A percentile compares a stretch with the other conserved stretches of the same genome.
Conservation (phyloP, 2,888 invertebrate species). For the Cataglyphis albicans region DNA sequence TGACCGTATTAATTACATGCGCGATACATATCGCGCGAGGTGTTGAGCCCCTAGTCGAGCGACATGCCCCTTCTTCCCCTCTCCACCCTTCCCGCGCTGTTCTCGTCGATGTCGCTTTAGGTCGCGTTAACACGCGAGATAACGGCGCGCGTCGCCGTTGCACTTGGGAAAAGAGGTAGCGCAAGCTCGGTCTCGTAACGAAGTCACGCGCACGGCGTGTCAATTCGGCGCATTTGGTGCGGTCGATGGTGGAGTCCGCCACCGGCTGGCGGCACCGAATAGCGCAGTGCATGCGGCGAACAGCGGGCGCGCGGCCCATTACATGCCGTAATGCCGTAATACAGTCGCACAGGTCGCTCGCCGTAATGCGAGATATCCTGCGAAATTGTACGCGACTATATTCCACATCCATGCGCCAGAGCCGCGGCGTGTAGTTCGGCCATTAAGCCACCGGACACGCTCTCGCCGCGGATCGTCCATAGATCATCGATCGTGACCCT, state of each 20-base stretch:
- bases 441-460: constrained; percentile 43
- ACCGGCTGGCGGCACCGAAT: constrained; percentile 19
- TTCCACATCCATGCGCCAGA: constrained; percentile 32
- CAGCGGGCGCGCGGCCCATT: constrained; percentile 61
- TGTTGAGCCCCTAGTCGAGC: constrained; percentile 42
- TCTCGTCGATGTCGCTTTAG: constrained; percentile 44
- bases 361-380: constrained; percentile 81
- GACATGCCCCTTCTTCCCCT: neutral
- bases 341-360: constrained; percentile 62
- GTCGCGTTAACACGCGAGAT: constrained; percentile 54
- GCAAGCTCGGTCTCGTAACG: constrained; percentile 28
- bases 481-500: neutral
- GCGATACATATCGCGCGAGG: constrained; percentile 51
- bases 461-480: constrained; percentile 32
- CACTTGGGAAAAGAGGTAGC: neutral
- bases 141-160: constrained; percentile 24
- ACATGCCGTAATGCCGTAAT: constrained; percentile 72
- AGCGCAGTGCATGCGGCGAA: constrained; percentile 59
- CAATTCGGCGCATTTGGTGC: constrained; percentile 63
- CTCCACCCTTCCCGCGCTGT: neutral
- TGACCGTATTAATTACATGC: constrained; percentile 45
- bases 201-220: constrained; percentile 63
- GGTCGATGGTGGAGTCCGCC: neutral
- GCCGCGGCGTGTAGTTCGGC: constrained; percentile 47
- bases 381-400: constrained; percentile 78